Evolutionary conservation across 1,140 invertebrate genomes (phyloP).

Genomic region (Parapsyche elsis): DNA sequence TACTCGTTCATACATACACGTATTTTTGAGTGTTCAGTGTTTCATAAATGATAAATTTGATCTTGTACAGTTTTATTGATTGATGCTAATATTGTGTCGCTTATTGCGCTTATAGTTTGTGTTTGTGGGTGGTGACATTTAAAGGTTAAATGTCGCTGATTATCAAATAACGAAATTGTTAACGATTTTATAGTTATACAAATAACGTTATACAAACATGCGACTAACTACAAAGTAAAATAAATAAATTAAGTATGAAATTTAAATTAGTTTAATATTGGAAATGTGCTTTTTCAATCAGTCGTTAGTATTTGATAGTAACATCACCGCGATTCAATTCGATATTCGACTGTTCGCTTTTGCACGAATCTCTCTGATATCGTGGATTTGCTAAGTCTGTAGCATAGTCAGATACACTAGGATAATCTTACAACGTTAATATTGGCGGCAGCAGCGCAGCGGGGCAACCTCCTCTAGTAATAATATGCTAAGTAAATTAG

Average conservation of each 20-base stretch:
- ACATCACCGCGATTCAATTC: too few species aligned
- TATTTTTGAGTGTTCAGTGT: not conserved
- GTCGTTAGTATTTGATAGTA: too few species aligned
- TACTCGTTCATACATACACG: not conserved
- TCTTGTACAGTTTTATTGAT: not conserved
- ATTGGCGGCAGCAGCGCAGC: not conserved
- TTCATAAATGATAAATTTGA: not conserved
- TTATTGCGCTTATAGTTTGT: not conserved
- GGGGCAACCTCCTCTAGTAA: not conserved
- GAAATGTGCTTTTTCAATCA: too few species aligned
- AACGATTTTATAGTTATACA: conserved; percentile 2
- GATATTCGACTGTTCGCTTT: too few species aligned
- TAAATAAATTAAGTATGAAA: not conserved
- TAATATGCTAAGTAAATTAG: conserved; percentile 46
- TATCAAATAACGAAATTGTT: conserved; percentile 1
- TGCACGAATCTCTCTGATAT: not conserved
- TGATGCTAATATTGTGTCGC: not conserved
- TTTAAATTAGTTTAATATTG: too few species aligned
- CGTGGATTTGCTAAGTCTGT: not conserved
- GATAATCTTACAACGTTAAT: conserved; percentile 17
- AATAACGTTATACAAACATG: not conserved
- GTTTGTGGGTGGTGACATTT: not conserved
- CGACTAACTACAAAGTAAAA: not conserved
- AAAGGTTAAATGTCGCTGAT: conserved; percentile 28
- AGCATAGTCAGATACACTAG: not conserved